Percentiles rank a stretch among this genome's conserved stretches.
phyloP scores from a whole-genome alignment of 2,113 vertebrate species.

The Pungitius pungitius region DNA sequence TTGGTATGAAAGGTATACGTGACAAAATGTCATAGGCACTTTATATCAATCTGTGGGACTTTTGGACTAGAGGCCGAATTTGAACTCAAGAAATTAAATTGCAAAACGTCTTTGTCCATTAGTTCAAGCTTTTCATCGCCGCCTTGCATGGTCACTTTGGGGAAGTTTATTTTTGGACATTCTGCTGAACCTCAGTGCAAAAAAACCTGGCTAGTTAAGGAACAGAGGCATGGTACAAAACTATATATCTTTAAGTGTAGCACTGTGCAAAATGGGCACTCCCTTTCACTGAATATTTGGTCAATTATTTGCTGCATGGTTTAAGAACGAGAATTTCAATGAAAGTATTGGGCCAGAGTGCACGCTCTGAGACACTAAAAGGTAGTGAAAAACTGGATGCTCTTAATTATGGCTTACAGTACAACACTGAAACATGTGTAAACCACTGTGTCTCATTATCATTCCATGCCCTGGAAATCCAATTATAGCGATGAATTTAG shows the following conservation, averaged over 20 bases:
- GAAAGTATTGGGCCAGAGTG: conserved; percentile 55
- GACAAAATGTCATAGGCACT: neutral
- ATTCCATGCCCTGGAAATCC: conserved; percentile 29
- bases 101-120: conserved; percentile 41
- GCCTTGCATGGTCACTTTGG: conserved; percentile 46
- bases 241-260: conserved; percentile 52
- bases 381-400: conserved; percentile 43
- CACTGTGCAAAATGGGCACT: conserved; percentile 75
- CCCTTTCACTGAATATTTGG: conserved; percentile 76
- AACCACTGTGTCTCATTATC: conserved; percentile 40
- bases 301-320: conserved; percentile 71
- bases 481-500: conserved; percentile 41
- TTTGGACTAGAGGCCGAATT: conserved; percentile 8
- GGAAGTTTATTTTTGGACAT: conserved; percentile 49
- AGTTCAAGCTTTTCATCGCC: conserved; percentile 21
- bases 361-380: conserved; percentile 42
- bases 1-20: neutral
- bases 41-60: conserved; percentile 12
- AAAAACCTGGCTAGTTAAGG: conserved; percentile 64
- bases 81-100: conserved; percentile 43
- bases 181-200: conserved; percentile 43
- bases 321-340: conserved; percentile 66
- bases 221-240: conserved; percentile 47
- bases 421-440: conserved; percentile 14
- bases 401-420: conserved; percentile 25